These are phyloP conservation scores for Ernsta delagoae DNA, from an alignment of 2,888 invertebrate genomes.

Conservation along the genomic window DNA sequence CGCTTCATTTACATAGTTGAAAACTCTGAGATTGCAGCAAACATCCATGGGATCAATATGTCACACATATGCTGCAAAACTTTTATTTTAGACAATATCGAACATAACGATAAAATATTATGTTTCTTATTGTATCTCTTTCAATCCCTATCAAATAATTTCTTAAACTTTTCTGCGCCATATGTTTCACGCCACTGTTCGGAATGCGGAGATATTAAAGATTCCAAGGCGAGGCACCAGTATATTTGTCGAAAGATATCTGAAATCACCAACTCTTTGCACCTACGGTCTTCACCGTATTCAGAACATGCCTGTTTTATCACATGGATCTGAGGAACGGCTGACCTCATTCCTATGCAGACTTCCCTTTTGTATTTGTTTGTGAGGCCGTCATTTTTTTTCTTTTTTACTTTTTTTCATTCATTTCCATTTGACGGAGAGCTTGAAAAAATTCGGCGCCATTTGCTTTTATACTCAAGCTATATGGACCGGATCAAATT, in stretches of 20 bases:
- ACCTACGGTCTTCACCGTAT: slow-evolving; percentile 20
- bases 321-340: slow-evolving; percentile 34
- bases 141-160: not conserved
- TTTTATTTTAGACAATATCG: too few species aligned
- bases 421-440: slow-evolving; percentile 29
- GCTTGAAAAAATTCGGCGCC: slow-evolving; percentile 25
- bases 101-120: too few species aligned
- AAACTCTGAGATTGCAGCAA: too few species aligned
- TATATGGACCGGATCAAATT: slow-evolving; percentile 17
- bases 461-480: slow-evolving; percentile 22
- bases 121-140: too few species aligned
- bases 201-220: slow-evolving; percentile 28
- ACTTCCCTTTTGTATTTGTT: slow-evolving; percentile 31
- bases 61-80: too few species aligned
- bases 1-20: too few species aligned
- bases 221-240: slow-evolving; percentile 13
- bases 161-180: not conserved
- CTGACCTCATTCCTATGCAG: slow-evolving; percentile 33
- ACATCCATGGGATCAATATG: too few species aligned
- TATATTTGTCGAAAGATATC: slow-evolving; percentile 22
- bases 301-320: slow-evolving; percentile 33
- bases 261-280: slow-evolving; percentile 23
- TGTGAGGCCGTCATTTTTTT: slow-evolving; percentile 17
- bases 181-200: slow-evolving; percentile 3
- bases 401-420: slow-evolving; percentile 27